Conservation (phyloP, 2,113 vertebrate species). For the Perognathus longimembris region DNA sequence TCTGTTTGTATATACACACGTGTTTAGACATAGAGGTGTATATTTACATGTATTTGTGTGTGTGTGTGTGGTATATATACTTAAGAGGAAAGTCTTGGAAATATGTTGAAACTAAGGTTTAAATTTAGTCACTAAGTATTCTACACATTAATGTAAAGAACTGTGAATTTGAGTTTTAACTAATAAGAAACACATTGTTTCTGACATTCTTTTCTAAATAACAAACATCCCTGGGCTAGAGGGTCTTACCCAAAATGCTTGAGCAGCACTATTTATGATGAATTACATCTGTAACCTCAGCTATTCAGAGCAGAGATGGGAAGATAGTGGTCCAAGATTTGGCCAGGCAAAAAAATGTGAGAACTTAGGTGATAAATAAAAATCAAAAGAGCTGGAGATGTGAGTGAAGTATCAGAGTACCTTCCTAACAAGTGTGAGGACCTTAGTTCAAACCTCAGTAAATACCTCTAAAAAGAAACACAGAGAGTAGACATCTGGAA, state of each 20-base stretch:
- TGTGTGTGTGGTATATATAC: background rate
- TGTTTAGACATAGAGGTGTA: background rate
- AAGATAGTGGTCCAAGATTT: too few relatives aligned
- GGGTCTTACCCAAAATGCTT: background rate
- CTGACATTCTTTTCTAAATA: background rate
- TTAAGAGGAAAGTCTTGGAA: background rate
- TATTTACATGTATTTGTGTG: background rate
- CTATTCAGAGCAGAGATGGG: too few relatives aligned
- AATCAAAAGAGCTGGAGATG: too few relatives aligned
- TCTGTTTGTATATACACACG: rapidly evolving
- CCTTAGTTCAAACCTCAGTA: too few relatives aligned
- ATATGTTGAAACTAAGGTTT: background rate
- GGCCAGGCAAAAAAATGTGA: too few relatives aligned
- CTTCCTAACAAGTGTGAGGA: too few relatives aligned
- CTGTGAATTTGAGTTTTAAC: background rate
- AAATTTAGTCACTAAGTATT: background rate
- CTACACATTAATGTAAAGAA: background rate
- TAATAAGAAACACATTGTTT: background rate
- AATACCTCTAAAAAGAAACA: too few relatives aligned
- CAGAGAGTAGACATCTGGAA: too few relatives aligned
- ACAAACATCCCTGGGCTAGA: background rate
- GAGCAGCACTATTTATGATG: background rate
- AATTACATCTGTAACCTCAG: too few relatives aligned
- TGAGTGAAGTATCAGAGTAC: too few relatives aligned
- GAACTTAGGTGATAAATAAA: too few relatives aligned